Base-by-base conservation (phyloP, 1,140 invertebrate species). In the Procambarus clarkii region DNA sequence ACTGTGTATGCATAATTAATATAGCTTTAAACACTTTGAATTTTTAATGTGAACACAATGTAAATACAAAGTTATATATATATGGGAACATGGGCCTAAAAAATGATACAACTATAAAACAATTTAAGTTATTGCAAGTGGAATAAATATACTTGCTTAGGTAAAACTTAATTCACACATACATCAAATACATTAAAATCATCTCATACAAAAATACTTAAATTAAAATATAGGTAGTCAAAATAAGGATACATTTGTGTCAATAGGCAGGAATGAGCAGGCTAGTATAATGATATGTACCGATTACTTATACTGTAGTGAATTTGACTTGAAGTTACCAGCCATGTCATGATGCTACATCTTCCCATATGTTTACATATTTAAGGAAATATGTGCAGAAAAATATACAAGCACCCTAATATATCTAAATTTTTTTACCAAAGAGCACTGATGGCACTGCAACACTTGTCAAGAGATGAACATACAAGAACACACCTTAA, bases 371-470 rank as follows among this genome's bases (percentile, higher is more conserved):
- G 15, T 64, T 21, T 64, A 15, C 60, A 64, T 21, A 18, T 54
- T 54, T 54, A 54, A 54, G 50, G 50, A 18, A 64, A 18, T 4
- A 64, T 64, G 18, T 64, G 4, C 60, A 21, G 21, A 21, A 64
- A 15, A 18, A 64, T 21, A 64, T 64, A 64, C 60, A 64, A 13
- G 18, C 18, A 18, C 21, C 60, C 21, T 74, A 11, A 24, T 74
- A 74, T 74, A 74, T 34, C n/a, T 18, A 48, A 15, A 64, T 64
- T 54, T 46, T 83, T 60, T 60, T 15, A 15, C 18, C 15, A 13
- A 69, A 69, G 13, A 83, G 69, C 81, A 83, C 69, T 83, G 81
- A 11, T 83, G 81, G 81, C 81, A 83, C 45, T 83, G 81, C 81
- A 83, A 83, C n/a, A 60, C 58, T 64, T 83, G n/a, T 74, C 69